A percentile compares a stretch with the other conserved stretches of the same genome.
Evolutionary conservation across 2,888 invertebrate species (phyloP).

Genomic region (Falcaria lacertinaria): DNA sequence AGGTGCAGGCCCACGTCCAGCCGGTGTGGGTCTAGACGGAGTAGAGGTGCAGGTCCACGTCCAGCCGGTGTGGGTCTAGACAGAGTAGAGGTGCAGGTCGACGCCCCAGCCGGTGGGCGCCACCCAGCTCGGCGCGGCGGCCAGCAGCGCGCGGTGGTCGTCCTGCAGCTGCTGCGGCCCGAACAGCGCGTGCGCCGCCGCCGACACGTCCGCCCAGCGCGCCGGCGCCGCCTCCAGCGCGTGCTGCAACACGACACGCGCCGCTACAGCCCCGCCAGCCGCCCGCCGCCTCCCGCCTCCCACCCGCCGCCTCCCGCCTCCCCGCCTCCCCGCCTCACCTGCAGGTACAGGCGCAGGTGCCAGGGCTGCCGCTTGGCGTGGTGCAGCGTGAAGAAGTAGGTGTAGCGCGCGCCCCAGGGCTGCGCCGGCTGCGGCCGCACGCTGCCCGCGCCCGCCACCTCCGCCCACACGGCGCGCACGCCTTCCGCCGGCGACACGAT

Average conservation of each 20-base stretch:
- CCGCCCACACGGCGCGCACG: conserved; percentile 65
- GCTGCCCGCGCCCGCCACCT: conserved; percentile 76
- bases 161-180: conserved; percentile 74
- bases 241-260: conserved; percentile 4
- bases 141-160: conserved; percentile 74
- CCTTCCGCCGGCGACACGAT: conserved; percentile 81
- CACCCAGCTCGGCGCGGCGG: conserved; percentile 82
- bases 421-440: conserved; percentile 66
- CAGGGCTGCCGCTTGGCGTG: conserved; percentile 21
- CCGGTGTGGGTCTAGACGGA: not conserved
- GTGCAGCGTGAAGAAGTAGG: conserved; percentile 43
- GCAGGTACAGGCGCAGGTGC: conserved; percentile 13
- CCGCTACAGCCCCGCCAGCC: conserved; percentile 9
- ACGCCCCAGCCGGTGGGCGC: conserved; percentile 85
- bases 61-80: conserved; percentile 12
- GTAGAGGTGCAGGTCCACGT: not conserved
- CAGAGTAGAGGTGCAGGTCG: conserved; percentile 80
- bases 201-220: conserved; percentile 51
- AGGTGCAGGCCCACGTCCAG: conserved; percentile 75
- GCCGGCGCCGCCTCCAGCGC: not conserved
- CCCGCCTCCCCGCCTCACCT: not conserved
- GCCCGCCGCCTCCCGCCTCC: conserved; percentile 8
- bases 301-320: conserved; percentile 8
- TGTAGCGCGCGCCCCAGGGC: conserved; percentile 70
- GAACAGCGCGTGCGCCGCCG: conserved; percentile 79